A percentile compares a stretch with the other conserved stretches of the same genome.
Conservation (phyloP, 2,113 vertebrate genomes). For the Oryzias melastigma region DNA sequence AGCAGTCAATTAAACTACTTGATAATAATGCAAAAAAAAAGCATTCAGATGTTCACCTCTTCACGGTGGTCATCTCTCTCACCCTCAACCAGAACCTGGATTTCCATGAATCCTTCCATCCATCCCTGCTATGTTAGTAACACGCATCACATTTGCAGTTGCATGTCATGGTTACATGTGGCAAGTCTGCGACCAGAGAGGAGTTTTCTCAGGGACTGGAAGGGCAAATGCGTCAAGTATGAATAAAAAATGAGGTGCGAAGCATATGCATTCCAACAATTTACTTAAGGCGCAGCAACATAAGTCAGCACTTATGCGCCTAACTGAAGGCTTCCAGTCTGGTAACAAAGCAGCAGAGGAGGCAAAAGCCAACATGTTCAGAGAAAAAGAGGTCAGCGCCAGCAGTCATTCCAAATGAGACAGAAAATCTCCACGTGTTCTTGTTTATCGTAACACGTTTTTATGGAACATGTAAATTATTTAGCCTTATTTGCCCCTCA, state of each 20-base stretch:
- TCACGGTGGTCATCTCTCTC: too few species aligned
- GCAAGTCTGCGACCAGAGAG: too few species aligned
- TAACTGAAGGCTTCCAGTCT: background rate
- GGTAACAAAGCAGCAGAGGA: background rate
- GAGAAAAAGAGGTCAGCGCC: background rate
- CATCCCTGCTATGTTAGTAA: too few species aligned
- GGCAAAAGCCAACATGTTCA: slow-evolving; percentile 7
- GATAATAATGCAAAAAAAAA: too few species aligned
- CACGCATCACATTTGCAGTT: too few species aligned
- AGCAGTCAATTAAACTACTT: too few species aligned
- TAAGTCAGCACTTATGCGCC: slow-evolving; percentile 4
- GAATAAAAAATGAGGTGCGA: background rate
- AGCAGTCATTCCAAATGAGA: slow-evolving; percentile 5
- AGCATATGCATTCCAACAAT: background rate
- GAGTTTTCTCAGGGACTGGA: too few species aligned
- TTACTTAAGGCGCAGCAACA: background rate
- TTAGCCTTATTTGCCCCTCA: slow-evolving; percentile 31
- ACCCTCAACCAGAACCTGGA: too few species aligned
- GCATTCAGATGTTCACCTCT: too few species aligned
- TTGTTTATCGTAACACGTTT: slow-evolving; percentile 38
- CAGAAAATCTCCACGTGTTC: slow-evolving; percentile 16
- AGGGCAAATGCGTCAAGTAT: background rate
- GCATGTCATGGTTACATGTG: too few species aligned
- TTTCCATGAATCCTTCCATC: too few species aligned
- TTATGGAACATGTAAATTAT: slow-evolving; percentile 56